Evolutionary conservation across 2,888 invertebrate species (phyloP).

Genomic region (Byasa hedistus): DNA sequence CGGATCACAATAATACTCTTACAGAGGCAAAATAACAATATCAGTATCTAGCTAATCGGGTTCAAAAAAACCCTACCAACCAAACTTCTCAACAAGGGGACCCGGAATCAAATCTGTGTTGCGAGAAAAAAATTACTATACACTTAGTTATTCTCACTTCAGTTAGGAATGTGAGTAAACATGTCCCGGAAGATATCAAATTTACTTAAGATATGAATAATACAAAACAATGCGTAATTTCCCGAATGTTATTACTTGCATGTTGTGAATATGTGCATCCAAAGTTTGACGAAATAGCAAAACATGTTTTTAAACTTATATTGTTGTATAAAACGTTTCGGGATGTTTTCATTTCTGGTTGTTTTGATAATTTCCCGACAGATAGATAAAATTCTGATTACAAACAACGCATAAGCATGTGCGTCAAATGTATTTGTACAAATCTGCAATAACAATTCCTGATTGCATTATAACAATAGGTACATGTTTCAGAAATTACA

Average conservation of each 20-base stretch:
- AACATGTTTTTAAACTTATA: constrained; percentile 13
- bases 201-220: background rate
- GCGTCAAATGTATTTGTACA: background rate
- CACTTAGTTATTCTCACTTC: background rate
- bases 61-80: no score
- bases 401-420: constrained; percentile 3
- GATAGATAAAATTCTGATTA: constrained; percentile 7
- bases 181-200: background rate
- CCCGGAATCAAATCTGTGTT: no score
- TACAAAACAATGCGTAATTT: background rate
- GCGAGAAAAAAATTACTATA: no score
- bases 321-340: background rate
- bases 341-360: background rate
- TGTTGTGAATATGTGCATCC: background rate
- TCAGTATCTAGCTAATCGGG: no score
- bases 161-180: background rate
- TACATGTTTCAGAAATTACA: background rate
- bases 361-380: constrained; percentile 4
- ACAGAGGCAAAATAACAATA: no score
- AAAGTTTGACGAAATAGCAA: background rate
- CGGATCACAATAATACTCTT: no score
- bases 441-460: background rate
- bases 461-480: background rate
- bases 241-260: background rate
- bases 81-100: no score